These are phyloP conservation scores for Engystomops pustulosus DNA, from an alignment of 2,113 vertebrate genomes.

Conservation along the genomic window DNA sequence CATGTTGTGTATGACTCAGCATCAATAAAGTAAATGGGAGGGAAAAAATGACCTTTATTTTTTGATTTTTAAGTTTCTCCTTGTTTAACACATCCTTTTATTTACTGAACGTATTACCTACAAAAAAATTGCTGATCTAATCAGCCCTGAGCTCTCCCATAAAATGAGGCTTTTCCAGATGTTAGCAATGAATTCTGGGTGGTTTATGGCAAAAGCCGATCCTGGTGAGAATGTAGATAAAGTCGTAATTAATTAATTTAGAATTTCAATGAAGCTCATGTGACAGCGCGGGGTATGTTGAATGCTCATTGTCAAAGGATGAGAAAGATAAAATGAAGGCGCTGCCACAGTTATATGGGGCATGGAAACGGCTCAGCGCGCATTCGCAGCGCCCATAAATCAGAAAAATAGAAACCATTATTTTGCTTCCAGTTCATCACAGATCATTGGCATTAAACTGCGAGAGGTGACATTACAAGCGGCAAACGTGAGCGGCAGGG, in stretches of 20 bases:
- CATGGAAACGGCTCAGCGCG: slow-evolving; percentile 35
- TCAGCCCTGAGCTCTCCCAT: neutral
- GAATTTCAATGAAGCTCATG: slow-evolving; percentile 31
- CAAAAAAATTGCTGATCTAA: slow-evolving; percentile 4
- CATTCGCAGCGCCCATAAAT: slow-evolving; percentile 40
- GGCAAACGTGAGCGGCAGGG: neutral
- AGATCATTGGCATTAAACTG: slow-evolving; percentile 43
- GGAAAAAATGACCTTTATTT: too few relatives aligned
- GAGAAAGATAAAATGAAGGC: slow-evolving; percentile 48
- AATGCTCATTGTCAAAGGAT: slow-evolving; percentile 32
- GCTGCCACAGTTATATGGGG: slow-evolving; percentile 41
- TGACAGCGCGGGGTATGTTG: slow-evolving; percentile 23
- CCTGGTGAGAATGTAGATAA: slow-evolving; percentile 47
- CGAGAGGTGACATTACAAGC: slow-evolving; percentile 38
- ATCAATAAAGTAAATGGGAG: too few relatives aligned
- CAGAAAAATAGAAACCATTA: slow-evolving; percentile 25
- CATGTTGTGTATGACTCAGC: too few relatives aligned
- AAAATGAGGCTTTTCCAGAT: slow-evolving; percentile 49
- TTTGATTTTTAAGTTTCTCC: too few relatives aligned
- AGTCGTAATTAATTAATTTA: slow-evolving; percentile 44
- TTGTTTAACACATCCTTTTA: too few relatives aligned
- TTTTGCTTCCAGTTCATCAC: slow-evolving; percentile 41
- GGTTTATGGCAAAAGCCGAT: slow-evolving; percentile 40
- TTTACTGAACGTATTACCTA: neutral
- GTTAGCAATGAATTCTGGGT: slow-evolving; percentile 52